Conservation (phyloP, 2,113 vertebrate genomes). For the Falco punctatus region DNA sequence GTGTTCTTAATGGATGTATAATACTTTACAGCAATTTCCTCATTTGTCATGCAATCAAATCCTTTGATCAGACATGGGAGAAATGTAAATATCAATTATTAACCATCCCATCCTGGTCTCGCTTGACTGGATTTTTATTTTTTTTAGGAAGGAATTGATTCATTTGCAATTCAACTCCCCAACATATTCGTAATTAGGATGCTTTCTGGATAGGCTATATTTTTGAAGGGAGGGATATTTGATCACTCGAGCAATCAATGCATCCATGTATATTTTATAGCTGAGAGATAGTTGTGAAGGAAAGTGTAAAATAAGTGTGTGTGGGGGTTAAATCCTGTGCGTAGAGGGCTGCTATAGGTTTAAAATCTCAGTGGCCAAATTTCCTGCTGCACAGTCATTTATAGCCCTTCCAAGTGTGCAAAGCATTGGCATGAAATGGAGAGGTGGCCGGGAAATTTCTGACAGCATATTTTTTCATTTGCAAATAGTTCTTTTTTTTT, state of each 20-base stretch:
- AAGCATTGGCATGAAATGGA: constrained; percentile 26
- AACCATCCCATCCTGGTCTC: constrained; percentile 44
- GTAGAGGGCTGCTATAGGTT: background rate
- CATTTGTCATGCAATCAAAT: constrained; percentile 68
- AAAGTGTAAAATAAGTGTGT: background rate
- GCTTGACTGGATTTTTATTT: background rate
- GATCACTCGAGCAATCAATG: constrained; percentile 2
- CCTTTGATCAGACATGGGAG: constrained; percentile 68
- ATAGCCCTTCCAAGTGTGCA: background rate
- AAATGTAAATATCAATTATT: constrained; percentile 71
- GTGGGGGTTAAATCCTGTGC: background rate
- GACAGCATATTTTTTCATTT: constrained; percentile 27
- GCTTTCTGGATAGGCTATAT: background rate
- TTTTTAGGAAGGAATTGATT: background rate
- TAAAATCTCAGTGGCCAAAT: constrained; percentile 21
- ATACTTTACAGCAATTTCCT: constrained; percentile 63
- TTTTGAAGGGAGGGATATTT: constrained; percentile 14
- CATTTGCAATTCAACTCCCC: constrained; percentile 33
- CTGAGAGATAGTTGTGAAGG: background rate
- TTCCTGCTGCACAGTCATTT: constrained; percentile 9
- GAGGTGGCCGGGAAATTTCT: constrained; percentile 39
- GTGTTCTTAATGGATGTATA: constrained; percentile 23
- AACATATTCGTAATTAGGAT: constrained; percentile 10
- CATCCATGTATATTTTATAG: constrained; percentile 36
- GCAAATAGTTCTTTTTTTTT: background rate